Evolutionary conservation across 1,140 invertebrate genomes (phyloP).

Genomic region (Cecropterus lyciades): DNA sequence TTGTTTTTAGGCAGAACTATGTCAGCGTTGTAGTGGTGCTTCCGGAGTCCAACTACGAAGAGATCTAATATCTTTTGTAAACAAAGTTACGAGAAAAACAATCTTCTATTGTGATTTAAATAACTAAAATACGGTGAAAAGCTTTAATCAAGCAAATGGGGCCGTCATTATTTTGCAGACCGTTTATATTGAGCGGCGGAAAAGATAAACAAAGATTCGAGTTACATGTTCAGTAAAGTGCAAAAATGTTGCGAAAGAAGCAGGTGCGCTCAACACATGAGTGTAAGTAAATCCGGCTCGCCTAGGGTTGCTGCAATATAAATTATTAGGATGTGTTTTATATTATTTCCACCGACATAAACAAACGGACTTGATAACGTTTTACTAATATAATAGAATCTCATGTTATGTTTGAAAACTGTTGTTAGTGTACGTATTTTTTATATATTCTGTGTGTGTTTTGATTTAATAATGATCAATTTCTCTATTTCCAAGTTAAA

Average conservation of each 20-base stretch:
- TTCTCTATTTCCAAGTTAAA: too few relatives aligned
- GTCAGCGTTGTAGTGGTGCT: too few relatives aligned
- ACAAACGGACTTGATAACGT: too few relatives aligned
- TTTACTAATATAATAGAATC: too few relatives aligned
- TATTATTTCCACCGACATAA: too few relatives aligned
- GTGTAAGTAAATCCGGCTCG: conserved; percentile 43
- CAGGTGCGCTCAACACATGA: conserved; percentile 47
- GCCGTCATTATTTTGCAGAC: conserved; percentile 8
- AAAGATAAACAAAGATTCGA: conserved; percentile 41
- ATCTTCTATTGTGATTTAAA: conserved; percentile 1
- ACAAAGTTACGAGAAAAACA: conserved; percentile 6
- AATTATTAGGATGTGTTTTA: background rate
- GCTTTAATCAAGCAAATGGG: conserved; percentile 9
- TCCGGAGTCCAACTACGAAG: too few relatives aligned
- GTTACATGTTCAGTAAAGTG: conserved; percentile 39
- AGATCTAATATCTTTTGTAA: background rate
- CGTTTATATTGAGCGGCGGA: conserved; percentile 5
- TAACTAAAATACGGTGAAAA: background rate
- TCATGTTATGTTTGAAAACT: too few relatives aligned
- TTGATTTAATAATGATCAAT: too few relatives aligned
- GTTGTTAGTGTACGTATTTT: too few relatives aligned
- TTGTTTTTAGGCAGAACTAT: too few relatives aligned
- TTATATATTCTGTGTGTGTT: too few relatives aligned
- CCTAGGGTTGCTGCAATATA: conserved; percentile 12
- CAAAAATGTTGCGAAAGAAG: conserved; percentile 41